A percentile compares a stretch with the other conserved stretches of the same genome.
Evolutionary conservation across 1,140 invertebrate species (phyloP).

Genomic region (Dendrolimus punctatus): DNA sequence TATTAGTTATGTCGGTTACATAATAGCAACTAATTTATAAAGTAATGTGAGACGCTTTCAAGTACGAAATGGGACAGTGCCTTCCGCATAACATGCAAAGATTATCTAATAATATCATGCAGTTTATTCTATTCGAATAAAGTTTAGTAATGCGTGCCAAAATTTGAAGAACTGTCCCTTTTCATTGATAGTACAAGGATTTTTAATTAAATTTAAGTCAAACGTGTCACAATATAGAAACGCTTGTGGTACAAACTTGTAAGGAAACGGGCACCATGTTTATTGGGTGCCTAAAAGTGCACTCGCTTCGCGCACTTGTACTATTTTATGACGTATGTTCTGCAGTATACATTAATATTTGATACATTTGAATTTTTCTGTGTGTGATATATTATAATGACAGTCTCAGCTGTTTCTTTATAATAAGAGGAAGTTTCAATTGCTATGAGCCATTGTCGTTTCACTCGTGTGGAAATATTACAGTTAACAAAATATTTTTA

Average conservation of each 20-base stretch:
- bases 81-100: background rate
- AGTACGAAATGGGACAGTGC: slow-evolving; percentile 34
- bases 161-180: slow-evolving; percentile 37
- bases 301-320: background rate
- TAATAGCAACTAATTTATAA: background rate
- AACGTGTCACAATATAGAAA: slow-evolving; percentile 8
- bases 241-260: slow-evolving; percentile 15
- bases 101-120: too few relatives aligned
- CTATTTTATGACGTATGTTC: too few relatives aligned
- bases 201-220: slow-evolving; percentile 11
- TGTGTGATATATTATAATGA: too few relatives aligned
- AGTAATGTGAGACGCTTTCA: too few relatives aligned
- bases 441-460: slow-evolving; percentile 12
- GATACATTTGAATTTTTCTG: too few relatives aligned
- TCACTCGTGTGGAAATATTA: slow-evolving; percentile 21
- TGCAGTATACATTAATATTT: too few relatives aligned
- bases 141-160: slow-evolving; percentile 28
- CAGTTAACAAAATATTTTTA: slow-evolving; percentile 40
- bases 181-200: slow-evolving; percentile 27
- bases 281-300: too few relatives aligned
- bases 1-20: slow-evolving; percentile 3
- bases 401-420: too few relatives aligned
- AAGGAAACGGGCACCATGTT: background rate
- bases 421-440: slow-evolving; percentile 4
- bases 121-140: slow-evolving; percentile 6